Conservation (phyloP, 2,888 invertebrate genomes). For the Nomada fucata region DNA sequence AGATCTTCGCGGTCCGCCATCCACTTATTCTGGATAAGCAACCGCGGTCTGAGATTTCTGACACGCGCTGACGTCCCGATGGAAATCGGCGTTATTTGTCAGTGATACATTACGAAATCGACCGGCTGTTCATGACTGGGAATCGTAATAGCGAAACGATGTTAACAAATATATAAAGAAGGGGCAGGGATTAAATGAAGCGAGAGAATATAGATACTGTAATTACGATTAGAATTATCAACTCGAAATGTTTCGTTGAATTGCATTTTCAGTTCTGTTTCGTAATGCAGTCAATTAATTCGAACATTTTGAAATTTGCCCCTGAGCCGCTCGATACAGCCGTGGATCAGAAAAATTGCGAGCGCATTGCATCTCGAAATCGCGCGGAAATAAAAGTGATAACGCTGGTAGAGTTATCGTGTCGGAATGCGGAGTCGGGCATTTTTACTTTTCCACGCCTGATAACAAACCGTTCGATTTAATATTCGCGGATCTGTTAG, state of each 20-base stretch:
- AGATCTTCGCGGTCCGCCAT: constrained; percentile 32
- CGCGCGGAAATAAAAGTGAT: too few relatives aligned
- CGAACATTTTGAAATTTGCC: too few relatives aligned
- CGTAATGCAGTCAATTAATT: not conserved
- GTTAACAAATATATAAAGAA: too few relatives aligned
- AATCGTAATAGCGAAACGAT: not conserved
- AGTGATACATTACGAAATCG: constrained; percentile 3
- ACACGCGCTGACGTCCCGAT: constrained; percentile 8
- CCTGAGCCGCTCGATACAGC: too few relatives aligned
- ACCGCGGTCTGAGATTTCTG: constrained; percentile 38
- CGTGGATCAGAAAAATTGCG: too few relatives aligned
- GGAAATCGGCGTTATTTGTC: constrained; percentile 10
- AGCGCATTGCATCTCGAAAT: too few relatives aligned
- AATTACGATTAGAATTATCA: not conserved
- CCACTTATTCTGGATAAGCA: constrained; percentile 61
- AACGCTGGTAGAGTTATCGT: too few relatives aligned
- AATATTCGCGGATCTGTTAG: not conserved
- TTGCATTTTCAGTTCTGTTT: not conserved
- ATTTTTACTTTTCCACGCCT: too few relatives aligned
- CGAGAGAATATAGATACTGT: too few relatives aligned
- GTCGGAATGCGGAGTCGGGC: too few relatives aligned
- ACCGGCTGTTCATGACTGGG: not conserved
- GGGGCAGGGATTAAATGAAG: not conserved
- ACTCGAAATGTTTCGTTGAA: too few relatives aligned
- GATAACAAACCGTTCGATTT: too few relatives aligned